Conservation (phyloP, 2,888 invertebrate genomes). For the Eristalinus sepulchralis region DNA sequence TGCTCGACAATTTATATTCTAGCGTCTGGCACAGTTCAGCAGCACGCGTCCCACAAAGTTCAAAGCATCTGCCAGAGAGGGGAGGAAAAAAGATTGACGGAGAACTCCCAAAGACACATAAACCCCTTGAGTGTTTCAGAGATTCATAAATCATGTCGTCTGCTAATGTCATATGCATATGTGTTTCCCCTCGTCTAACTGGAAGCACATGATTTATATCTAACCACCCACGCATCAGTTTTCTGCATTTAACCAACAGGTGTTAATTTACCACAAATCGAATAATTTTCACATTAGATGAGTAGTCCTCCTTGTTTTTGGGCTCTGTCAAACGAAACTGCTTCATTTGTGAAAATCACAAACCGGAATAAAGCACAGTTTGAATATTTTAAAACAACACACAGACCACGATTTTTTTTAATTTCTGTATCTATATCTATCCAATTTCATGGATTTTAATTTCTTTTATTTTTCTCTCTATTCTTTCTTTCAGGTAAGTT, state of each 20-base stretch:
- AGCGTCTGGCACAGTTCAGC: not conserved
- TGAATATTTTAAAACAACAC: not conserved
- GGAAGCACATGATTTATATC: not conserved
- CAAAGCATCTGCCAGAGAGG: not conserved
- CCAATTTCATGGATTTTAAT: slow-evolving; percentile 17
- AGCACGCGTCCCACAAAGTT: not conserved
- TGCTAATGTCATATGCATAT: not conserved
- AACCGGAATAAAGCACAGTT: not conserved
- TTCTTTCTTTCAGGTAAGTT: slow-evolving; percentile 39
- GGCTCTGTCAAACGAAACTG: not conserved
- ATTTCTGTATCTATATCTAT: not conserved
- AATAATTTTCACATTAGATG: not conserved
- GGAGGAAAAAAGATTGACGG: not conserved
- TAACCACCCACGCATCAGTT: not conserved
- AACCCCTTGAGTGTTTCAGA: too few relatives aligned
- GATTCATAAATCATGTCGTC: not conserved
- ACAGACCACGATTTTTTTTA: not conserved
- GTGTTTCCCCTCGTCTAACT: not conserved
- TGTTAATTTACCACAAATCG: not conserved
- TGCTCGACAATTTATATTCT: not conserved
- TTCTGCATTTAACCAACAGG: not conserved
- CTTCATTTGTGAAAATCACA: not conserved
- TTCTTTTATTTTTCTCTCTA: not conserved
- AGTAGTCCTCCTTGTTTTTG: not conserved
- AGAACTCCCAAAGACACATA: too few relatives aligned